These are phyloP conservation scores for Hemaris fuciformis DNA, from an alignment of 2,888 invertebrate species.

Conservation along the genomic window DNA sequence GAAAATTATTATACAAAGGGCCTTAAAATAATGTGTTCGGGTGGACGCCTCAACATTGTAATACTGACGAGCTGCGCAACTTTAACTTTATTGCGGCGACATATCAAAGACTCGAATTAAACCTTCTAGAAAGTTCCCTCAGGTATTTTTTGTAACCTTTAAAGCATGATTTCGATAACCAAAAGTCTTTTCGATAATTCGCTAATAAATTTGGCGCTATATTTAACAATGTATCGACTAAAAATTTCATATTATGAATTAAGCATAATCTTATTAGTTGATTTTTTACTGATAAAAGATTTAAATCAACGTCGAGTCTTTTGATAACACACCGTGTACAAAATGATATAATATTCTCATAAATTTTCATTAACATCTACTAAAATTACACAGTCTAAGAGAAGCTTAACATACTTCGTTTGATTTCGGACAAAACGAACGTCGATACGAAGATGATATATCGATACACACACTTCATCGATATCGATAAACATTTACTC, in stretches of 20 bases:
- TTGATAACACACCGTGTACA: neutral
- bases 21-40: neutral
- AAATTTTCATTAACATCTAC: constrained; percentile 19
- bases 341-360: neutral
- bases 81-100: neutral
- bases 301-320: neutral
- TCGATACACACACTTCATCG: neutral
- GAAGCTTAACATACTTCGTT: constrained; percentile 47
- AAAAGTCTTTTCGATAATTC: too few relatives aligned
- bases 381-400: constrained; percentile 61
- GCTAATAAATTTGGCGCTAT: too few relatives aligned
- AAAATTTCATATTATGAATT: too few relatives aligned
- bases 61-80: constrained; percentile 55
- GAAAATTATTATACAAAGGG: neutral
- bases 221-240: too few relatives aligned
- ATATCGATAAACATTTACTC: neutral
- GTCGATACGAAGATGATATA: neutral
- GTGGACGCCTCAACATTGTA: constrained; percentile 59
- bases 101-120: neutral
- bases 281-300: neutral
- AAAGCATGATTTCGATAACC: too few relatives aligned
- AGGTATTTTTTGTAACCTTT: too few relatives aligned
- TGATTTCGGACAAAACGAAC: neutral
- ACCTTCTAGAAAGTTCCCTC: too few relatives aligned
- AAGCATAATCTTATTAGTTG: neutral